Evolutionary conservation across 2,888 invertebrate species (phyloP).

Genomic region (Dasysyrphus albostriatus): DNA sequence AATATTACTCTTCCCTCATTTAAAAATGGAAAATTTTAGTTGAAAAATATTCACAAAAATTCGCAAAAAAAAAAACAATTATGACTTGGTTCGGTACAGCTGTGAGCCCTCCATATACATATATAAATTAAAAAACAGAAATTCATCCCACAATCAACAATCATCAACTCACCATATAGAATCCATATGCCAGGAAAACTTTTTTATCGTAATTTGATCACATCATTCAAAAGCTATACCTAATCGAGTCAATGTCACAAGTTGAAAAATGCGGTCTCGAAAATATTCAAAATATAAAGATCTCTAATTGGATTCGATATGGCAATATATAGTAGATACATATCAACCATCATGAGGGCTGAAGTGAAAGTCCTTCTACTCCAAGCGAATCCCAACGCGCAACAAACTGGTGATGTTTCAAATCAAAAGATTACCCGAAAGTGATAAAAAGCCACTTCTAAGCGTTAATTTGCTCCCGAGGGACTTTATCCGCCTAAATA

Average conservation of each 20-base stretch:
- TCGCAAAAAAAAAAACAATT: no score
- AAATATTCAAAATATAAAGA: constrained; percentile 20
- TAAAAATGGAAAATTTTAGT: no score
- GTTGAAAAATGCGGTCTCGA: constrained; percentile 15
- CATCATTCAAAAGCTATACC: neutral
- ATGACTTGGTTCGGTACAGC: no score
- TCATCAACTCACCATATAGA: neutral
- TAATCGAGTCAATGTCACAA: constrained; percentile 41
- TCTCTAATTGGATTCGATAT: constrained; percentile 69
- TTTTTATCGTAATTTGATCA: constrained; percentile 30
- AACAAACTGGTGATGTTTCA: constrained; percentile 56
- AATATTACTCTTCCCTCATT: no score
- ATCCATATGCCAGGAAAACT: constrained; percentile 4
- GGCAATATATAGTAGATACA: constrained; percentile 45
- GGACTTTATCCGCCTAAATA: constrained; percentile 43
- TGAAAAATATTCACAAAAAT: no score
- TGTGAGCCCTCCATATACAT: no score
- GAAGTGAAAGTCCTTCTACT: neutral
- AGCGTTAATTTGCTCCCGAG: constrained; percentile 78
- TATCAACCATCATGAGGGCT: constrained; percentile 22
- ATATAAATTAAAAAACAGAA: no score
- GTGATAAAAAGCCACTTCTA: constrained; percentile 77
- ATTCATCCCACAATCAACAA: neutral
- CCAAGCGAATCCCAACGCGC: constrained; percentile 11
- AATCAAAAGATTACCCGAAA: constrained; percentile 71